These are phyloP conservation scores for Spialia ferax DNA, from an alignment of 2,888 invertebrate genomes.

Conservation along the genomic window DNA sequence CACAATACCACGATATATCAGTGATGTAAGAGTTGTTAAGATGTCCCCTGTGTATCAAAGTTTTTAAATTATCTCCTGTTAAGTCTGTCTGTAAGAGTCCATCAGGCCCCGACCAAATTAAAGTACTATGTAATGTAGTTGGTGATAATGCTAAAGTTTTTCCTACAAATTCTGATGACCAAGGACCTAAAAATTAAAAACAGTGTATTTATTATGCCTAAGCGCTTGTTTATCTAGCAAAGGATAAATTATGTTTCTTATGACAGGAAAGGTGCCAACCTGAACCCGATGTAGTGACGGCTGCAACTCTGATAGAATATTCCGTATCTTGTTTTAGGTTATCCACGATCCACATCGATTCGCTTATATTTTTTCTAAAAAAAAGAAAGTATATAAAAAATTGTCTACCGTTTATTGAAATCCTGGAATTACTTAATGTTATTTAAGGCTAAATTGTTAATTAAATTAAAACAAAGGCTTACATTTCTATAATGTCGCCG, in stretches of 20 bases:
- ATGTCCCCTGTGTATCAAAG: constrained; percentile 87
- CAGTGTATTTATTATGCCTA: background rate
- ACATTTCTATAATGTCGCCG: constrained; percentile 70
- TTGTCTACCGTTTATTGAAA: background rate
- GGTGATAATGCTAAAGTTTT: constrained; percentile 87
- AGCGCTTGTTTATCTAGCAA: background rate
- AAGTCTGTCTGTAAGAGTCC: constrained; percentile 94
- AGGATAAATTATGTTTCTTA: background rate
- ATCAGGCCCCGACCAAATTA: constrained; percentile 92
- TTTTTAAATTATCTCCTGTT: constrained; percentile 91
- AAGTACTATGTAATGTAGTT: constrained; percentile 86
- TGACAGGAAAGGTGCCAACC: constrained; percentile 55
- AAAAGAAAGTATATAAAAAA: background rate
- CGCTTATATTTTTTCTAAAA: constrained; percentile 79
- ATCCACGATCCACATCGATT: constrained; percentile 88
- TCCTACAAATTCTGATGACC: constrained; percentile 92
- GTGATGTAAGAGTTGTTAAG: constrained; percentile 88
- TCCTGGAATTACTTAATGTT: background rate
- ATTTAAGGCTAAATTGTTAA: background rate
- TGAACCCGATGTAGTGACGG: constrained; percentile 91
- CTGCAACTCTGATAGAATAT: constrained; percentile 93
- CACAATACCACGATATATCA: constrained; percentile 93
- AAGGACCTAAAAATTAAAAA: constrained; percentile 87
- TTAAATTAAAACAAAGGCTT: constrained; percentile 46
- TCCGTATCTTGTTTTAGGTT: constrained; percentile 91